A percentile compares a stretch with the other conserved stretches of the same genome.
These are phyloP conservation scores for Psilopogon haemacephalus DNA, from an alignment of 2,113 vertebrate species.

Conservation along the genomic window DNA sequence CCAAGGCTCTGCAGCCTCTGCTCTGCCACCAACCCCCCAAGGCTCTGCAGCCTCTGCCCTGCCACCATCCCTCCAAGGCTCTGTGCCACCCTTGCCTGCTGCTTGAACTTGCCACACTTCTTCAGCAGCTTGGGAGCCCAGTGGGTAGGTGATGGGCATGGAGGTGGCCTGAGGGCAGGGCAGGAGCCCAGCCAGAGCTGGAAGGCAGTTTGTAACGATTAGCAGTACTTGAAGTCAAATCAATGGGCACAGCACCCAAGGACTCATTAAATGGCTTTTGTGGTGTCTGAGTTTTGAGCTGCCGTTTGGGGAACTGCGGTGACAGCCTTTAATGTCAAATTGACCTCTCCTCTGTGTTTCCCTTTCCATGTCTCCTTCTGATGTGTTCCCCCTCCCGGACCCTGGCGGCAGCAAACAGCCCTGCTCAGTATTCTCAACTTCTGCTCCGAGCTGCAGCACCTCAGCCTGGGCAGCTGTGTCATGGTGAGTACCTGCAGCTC, in stretches of 20 bases:
- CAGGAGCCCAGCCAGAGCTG: conserved; percentile 66
- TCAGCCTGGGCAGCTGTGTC: conserved; percentile 94
- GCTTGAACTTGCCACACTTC: conserved; percentile 60
- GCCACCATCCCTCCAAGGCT: conserved; percentile 44
- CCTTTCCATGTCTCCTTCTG: conserved; percentile 68
- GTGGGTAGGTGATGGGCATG: conserved; percentile 49
- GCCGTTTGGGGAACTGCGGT: conserved; percentile 74
- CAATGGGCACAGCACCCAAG: conserved; percentile 74
- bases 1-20: no score
- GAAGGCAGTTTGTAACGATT: conserved; percentile 77
- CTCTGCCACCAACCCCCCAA: no score
- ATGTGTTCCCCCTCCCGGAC: conserved; percentile 70
- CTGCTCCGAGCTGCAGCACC: conserved; percentile 92
- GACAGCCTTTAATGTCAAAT: conserved; percentile 84
- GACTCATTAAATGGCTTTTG: conserved; percentile 84
- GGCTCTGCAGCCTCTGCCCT: conserved; percentile 55
- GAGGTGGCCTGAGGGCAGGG: conserved; percentile 60
- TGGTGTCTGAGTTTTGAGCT: conserved; percentile 73
- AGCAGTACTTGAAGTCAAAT: conserved; percentile 75
- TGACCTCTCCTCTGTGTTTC: conserved; percentile 81
- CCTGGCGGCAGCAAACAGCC: conserved; percentile 93
- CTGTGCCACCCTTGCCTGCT: conserved; percentile 52
- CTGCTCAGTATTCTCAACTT: conserved; percentile 96
- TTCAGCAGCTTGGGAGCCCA: conserved; percentile 65
- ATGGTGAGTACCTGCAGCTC: conserved; percentile 82